Base-by-base conservation (phyloP, 2,888 invertebrate genomes). In the Ellobium chinense region DNA sequence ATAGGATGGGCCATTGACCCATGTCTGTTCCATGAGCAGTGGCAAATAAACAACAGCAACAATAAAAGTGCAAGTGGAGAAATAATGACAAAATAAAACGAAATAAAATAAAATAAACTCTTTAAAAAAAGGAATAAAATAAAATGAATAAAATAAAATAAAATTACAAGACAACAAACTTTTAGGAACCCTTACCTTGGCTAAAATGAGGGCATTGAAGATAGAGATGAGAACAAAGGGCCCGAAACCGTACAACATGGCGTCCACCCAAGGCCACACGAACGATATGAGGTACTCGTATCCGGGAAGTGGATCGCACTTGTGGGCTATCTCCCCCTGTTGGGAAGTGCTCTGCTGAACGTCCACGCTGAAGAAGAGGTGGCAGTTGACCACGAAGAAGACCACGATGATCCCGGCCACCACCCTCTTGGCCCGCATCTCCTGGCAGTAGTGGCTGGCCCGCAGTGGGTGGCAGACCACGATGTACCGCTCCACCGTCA, bases 201-300 rank as follows among this genome's bases (percentile, higher is more conserved):
- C 77, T 36, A 90, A 85, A 83, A 90, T 90, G 34, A 88, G 65
- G 24, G 79, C 58, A 76, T 90, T 90, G 36, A 89, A 82, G 18
- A 86, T 81, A 56, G 84, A 68, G 73, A 92, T 91, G 24, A 90
- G 78, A 3, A 89, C 73, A 80, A 91, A 91, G 5, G 92, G 92
- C n/a, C 90, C 80, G 75, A 91, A 89, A 1, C 90, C 90, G 85
- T 92, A 92, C 27, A 91, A 83, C 24, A 86, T 69, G n/a, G 89
- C 89, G 78, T 92, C 92, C 1, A 92, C 87, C 91, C 91, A 92
- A 0, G 91, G 90, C 92, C 91, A 91, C 21, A 90, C 85, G 1
- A 83, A 83, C 9, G 83, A 80, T 18, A 90, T 87, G 0, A 90
- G 76, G 18, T 82, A 69, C 18, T 82, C 78, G 80, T 87, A 86